Evolutionary conservation across 2,888 invertebrate species (phyloP).

Genomic region (Nomada flava): DNA sequence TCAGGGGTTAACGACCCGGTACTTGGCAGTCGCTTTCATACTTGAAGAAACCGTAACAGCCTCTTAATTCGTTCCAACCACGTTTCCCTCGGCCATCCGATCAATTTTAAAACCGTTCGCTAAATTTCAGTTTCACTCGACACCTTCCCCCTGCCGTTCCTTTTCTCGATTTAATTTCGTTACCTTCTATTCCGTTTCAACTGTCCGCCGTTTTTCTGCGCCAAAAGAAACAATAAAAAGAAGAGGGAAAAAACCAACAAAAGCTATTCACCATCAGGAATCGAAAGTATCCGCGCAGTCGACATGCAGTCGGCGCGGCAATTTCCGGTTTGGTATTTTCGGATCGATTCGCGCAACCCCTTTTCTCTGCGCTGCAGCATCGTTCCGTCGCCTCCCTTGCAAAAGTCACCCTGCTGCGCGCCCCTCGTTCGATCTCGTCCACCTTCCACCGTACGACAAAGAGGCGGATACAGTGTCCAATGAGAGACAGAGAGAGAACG

Average conservation of each 20-base stretch:
- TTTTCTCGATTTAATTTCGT: slow-evolving; percentile 6
- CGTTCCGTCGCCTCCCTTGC: slow-evolving; percentile 34
- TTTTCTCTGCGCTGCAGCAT: slow-evolving; percentile 64
- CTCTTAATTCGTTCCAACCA: not conserved
- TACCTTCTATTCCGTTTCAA: not conserved
- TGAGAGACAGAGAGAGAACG: slow-evolving; percentile 29
- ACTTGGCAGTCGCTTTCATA: slow-evolving; percentile 17
- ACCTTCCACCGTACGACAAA: slow-evolving; percentile 44
- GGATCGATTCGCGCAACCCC: slow-evolving; percentile 77
- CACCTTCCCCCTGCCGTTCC: too few relatives aligned
- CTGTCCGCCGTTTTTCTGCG: too few relatives aligned
- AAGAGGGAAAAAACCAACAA: not conserved
- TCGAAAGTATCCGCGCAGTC: slow-evolving; percentile 36
- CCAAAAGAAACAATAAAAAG: not conserved
- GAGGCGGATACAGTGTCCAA: slow-evolving; percentile 24
- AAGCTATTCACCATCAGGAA: not conserved
- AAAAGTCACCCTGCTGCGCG: slow-evolving; percentile 54
- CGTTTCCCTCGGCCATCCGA: not conserved
- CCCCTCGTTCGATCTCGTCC: slow-evolving; percentile 64
- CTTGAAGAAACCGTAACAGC: not conserved
- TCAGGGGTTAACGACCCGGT: slow-evolving; percentile 13
- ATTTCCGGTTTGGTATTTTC: slow-evolving; percentile 75
- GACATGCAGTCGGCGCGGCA: slow-evolving; percentile 56
- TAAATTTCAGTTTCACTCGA: not conserved
- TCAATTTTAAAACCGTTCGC: not conserved